A percentile compares a stretch with the other conserved stretches of the same genome.
These are phyloP conservation scores for Leucoraja ocellata DNA, from an alignment of 2,797 vertebrate species.

Conservation along the genomic window DNA sequence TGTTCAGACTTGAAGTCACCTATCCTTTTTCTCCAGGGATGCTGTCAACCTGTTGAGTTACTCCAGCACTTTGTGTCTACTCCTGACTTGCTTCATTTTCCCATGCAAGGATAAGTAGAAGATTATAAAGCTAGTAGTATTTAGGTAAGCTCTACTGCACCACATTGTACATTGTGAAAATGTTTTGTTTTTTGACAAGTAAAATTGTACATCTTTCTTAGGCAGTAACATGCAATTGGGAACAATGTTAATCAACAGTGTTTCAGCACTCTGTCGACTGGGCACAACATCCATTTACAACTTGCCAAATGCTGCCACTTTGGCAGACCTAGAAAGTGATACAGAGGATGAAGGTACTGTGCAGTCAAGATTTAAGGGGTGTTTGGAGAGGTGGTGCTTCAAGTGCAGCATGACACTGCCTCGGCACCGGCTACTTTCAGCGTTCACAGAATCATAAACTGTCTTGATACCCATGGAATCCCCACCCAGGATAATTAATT, in stretches of 20 bases:
- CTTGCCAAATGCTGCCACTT: slow-evolving; percentile 77
- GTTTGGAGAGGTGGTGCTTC: not conserved
- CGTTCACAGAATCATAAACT: too few species aligned
- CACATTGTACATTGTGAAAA: not conserved
- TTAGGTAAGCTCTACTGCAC: not conserved
- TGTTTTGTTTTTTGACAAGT: not conserved
- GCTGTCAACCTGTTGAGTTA: too few species aligned
- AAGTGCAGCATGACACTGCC: slow-evolving; percentile 6
- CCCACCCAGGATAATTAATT: too few species aligned
- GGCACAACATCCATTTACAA: slow-evolving; percentile 69
- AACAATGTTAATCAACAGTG: slow-evolving; percentile 78
- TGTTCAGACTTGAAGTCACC: too few species aligned
- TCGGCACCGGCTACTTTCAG: slow-evolving; percentile 2
- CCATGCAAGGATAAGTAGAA: not conserved
- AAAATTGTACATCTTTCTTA: slow-evolving; percentile 49
- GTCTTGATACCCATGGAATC: too few species aligned
- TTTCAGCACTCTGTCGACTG: slow-evolving; percentile 71
- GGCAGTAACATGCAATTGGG: slow-evolving; percentile 79
- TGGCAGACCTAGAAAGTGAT: slow-evolving; percentile 82
- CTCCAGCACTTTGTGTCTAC: too few species aligned
- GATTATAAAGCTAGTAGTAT: not conserved
- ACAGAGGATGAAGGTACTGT: slow-evolving; percentile 58
- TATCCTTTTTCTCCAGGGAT: too few species aligned
- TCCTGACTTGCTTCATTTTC: not conserved
- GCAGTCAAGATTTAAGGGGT: not conserved